Evolutionary conservation across 2,888 invertebrate genomes (phyloP), one percentile per base, ranked within the genome.

Genomic region (Gasteruption jaculator): DNA sequence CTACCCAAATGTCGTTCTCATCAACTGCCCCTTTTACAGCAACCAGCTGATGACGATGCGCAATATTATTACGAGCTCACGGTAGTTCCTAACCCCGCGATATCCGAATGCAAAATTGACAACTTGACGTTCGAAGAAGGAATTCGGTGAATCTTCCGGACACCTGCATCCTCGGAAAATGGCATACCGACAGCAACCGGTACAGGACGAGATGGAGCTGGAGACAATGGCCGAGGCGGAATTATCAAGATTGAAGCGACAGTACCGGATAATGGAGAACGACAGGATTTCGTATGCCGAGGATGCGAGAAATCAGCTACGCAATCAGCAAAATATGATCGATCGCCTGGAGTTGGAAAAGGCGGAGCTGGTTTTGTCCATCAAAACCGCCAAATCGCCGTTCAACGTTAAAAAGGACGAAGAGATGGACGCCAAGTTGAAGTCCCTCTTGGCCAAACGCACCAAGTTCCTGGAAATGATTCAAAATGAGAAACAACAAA

Each of bases 251-350:
- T 71, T 93, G 27, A 86, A 86, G 54, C 77, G 90, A 60, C 89
- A 88, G 74, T 85, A 84, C 63, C 77, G 88, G 12, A 84, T 88
- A 53, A 88, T 90, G 86, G 88, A 91, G 66, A 81, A 84, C 45
- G 87, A 89, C 65, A 75, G 86, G 2, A 74, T 78, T 8, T 77
- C 81, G 0, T 87, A 86, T 58, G 77, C 78, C 38, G 83, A 81
- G 58, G 84, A 86, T 59, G 81, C 81, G 16, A 80, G 80, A 54
- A 78, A 81, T 5, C 79, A 82, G 46, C 71, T 83, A 16, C 73
- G 78, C 37, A 80, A 80, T 63, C 82, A 84, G 63, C 73, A 77
- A 54, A 79, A 76, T 57, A 77, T 82, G 50, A 79, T 85, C 47
- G 71, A 71, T 15, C 76, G 75, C 6, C 71, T 86, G 22, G 77